Evolutionary conservation across 1,140 invertebrate species (phyloP), one percentile per base, ranked within the genome.

Genomic region (Carcinoscorpius rotundicauda): DNA sequence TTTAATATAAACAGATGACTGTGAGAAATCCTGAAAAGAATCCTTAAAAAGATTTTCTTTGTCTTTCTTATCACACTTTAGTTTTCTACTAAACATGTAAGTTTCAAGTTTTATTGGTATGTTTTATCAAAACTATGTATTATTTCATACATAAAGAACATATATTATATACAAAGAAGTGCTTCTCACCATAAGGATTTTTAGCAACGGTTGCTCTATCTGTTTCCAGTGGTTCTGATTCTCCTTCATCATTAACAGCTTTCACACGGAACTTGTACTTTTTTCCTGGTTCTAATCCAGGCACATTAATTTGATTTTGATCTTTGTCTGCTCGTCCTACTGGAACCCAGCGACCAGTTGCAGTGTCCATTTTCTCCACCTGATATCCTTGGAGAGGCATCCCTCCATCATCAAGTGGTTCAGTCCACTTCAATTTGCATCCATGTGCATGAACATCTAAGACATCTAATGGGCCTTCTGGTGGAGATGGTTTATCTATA

Each of bases 191-290:
- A 78, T 87, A 97, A 68, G 95, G 93, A 86, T 99, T 97, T 78
- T 98, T 99, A 59, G 96, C 96, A 8, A 89, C 74, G 64, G 90
- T 89, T 0, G 88, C 82, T 64, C 85, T 83, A 65, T 94, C 91
- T 0, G 91, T 89, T 71, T 93, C 90, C n/a, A 98, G 76, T 8
- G 93, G 91, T 74, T 93, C 90, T 0, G 93, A 95, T 79, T 96
- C 91, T 48, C 95, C 94, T 77, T 96, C 93, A 72, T 96, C 93
- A 78, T 98, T 98, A 0, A 92, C 83, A 9, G 94, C 95, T 73
- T 89, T 90, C 0, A 98, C 93, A 66, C 95, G 82, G 83, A 98
- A 98, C 70, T 96, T 87, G 74, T 97, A 97, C 58, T 93, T 92
- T 74, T 91, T 88, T 64, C 89, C 89, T 60, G 91, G 91, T 78